Base-by-base conservation (phyloP, 1,140 invertebrate species). In the Lasaia peninsularis region DNA sequence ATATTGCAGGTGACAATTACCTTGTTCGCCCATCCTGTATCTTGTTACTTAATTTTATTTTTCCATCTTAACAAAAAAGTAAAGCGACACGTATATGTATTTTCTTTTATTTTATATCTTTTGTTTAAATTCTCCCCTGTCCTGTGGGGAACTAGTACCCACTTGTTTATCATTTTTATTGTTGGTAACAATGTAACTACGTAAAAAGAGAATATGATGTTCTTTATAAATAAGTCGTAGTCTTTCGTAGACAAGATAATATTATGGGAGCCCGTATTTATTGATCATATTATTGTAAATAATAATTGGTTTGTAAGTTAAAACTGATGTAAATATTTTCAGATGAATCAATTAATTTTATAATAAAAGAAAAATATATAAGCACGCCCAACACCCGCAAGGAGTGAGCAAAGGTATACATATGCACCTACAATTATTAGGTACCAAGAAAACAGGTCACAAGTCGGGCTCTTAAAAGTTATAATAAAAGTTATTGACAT, bases 41-140 rank as follows among this genome's bases (percentile, higher is more conserved):
- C 37, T 44, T 44, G 37, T 44, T 44, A 44, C 37, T 44, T 37
- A 16, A 12, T 37, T 37, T 44, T 44, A 44, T 44, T 18, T 44
- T 40, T 40, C 11, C 12, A 34, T n/a, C n/a, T 40, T 16, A 6
- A 40, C 2, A 16, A 16, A 40, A 40, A 40, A 12, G 24, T 6
- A 44, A 44, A 18, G 18, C 37, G 34, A 40, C 35, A 2, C 37
- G 1, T 44, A 2, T 0, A 9, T 18, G 11, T 21, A 28, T n/a
- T 20, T 48, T 4, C 40, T 20, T 20, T 18, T 21, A 8, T 21
- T 18, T 44, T 11, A 18, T 10, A 8, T 11, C 18, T 11, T 48
- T 48, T 8, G 11, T 2, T 48, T n/a, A 11, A 9, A 48, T 0
- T 3, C 40, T 48, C 40, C 7, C 18, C 2, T 48, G 10, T 44